A percentile compares a stretch with the other conserved stretches of the same genome.
Conservation (phyloP, 2,113 vertebrate species). For the Cygnus buccinator region DNA sequence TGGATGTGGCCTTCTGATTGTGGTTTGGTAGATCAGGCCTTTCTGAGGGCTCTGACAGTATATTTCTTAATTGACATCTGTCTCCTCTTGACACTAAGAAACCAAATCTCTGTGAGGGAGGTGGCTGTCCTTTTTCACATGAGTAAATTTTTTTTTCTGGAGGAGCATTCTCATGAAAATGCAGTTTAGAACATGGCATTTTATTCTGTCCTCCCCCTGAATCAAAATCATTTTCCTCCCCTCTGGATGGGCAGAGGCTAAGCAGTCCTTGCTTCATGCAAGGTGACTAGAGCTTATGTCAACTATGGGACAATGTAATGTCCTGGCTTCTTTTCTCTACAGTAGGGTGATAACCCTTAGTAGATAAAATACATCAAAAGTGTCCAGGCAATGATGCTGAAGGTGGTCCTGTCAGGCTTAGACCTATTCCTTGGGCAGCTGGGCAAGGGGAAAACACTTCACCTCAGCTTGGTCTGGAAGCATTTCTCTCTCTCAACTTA, state of each 20-base stretch:
- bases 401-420: not conserved
- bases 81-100: not conserved
- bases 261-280: not conserved
- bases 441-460: not conserved
- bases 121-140: not conserved
- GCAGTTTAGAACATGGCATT: not conserved
- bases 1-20: rapidly evolving
- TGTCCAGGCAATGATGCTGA: not conserved
- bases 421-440: not conserved
- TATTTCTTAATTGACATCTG: not conserved
- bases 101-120: not conserved
- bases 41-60: not conserved
- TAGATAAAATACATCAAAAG: not conserved
- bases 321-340: not conserved
- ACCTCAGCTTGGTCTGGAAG: not conserved
- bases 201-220: not conserved
- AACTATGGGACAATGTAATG: not conserved
- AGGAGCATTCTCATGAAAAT: not conserved
- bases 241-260: not conserved
- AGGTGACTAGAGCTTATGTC: not conserved
- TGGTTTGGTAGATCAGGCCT: not conserved
- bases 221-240: not conserved
- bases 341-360: not conserved
- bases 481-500: not conserved
- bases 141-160: not conserved